Evolutionary conservation across 1,140 invertebrate species (phyloP), one percentile per base, ranked within the genome.

Genomic region (Cataglyphis hispanica): DNA sequence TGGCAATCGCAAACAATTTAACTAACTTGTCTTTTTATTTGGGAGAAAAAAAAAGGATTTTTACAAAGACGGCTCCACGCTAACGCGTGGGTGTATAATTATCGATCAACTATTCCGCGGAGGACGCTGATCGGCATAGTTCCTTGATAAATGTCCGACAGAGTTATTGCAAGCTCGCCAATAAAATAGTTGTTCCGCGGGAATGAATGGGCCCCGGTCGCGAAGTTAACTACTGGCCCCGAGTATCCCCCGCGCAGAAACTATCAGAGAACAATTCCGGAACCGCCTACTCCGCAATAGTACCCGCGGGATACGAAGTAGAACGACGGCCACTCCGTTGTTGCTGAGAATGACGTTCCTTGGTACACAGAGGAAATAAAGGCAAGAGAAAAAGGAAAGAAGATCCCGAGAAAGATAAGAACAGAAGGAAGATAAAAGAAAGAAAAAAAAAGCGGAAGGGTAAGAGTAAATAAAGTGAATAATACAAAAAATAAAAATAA

Each of bases 241-340:
- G 91, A 86, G 88, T 90, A 67, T 87, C 87, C 58, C 89, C 78
- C 75, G 84, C 40, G n/a, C 72, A 81, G 80, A 87, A 93, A 93
- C 92, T 93, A 92, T 92, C 90, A 89, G 85, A 77, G 87, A 93
- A 92, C 92, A 91, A 93, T 92, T 91, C 86, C 58, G 78, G 81
- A 88, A 83, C 75, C 84, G 61, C 67, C 77, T 69, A 50, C 61
- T 69, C 22, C 25, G 74, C 76, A 90, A 87, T 86, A 77, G 87
- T 87, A 89, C 86, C 84, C 83, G 85, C 78, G 78, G 83, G 74
- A 88, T 86, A 43, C 69, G 60, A 84, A 89, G 76, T 46, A 84
- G 80, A 19, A 80, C 84, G 87, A 56, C 61, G 78, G 64, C 16
- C 46, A 19, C 60, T 40, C 31, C 31, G 50, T 43, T 84, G 85